These are phyloP conservation scores for Calameuta idolon DNA, from an alignment of 2,888 invertebrate genomes.

Conservation along the genomic window DNA sequence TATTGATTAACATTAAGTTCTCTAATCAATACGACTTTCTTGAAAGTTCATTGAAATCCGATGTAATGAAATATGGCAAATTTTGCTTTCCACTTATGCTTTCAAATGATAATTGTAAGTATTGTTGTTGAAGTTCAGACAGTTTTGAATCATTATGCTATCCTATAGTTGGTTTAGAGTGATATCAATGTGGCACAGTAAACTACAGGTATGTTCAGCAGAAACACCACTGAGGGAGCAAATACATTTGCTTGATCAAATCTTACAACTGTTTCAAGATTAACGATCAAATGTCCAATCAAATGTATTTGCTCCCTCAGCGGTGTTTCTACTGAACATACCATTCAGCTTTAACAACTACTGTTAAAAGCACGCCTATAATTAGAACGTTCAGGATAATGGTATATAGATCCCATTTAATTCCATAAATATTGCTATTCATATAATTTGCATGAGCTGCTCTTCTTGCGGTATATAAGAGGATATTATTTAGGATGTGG, in stretches of 20 bases:
- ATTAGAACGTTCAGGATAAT: background rate
- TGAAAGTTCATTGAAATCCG: background rate
- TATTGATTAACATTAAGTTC: background rate
- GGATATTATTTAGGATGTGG: background rate
- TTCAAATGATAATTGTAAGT: background rate
- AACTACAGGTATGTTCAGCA: background rate
- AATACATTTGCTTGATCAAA: too few relatives aligned
- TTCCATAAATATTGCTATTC: background rate
- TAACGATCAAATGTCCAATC: too few relatives aligned
- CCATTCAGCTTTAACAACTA: background rate
- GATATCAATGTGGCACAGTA: background rate
- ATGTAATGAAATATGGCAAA: background rate
- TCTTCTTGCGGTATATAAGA: background rate
- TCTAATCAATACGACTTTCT: background rate
- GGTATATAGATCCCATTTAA: background rate
- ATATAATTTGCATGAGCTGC: background rate
- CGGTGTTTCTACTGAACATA: too few relatives aligned
- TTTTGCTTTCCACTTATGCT: background rate
- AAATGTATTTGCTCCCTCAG: too few relatives aligned
- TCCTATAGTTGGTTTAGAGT: background rate
- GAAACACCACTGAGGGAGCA: too few relatives aligned
- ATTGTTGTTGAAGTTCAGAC: background rate
- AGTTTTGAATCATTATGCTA: background rate
- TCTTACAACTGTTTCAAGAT: too few relatives aligned
- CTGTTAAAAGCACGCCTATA: background rate